Evolutionary conservation across 2,797 vertebrate genomes (phyloP).

Genomic region (Propithecus perrieri): DNA sequence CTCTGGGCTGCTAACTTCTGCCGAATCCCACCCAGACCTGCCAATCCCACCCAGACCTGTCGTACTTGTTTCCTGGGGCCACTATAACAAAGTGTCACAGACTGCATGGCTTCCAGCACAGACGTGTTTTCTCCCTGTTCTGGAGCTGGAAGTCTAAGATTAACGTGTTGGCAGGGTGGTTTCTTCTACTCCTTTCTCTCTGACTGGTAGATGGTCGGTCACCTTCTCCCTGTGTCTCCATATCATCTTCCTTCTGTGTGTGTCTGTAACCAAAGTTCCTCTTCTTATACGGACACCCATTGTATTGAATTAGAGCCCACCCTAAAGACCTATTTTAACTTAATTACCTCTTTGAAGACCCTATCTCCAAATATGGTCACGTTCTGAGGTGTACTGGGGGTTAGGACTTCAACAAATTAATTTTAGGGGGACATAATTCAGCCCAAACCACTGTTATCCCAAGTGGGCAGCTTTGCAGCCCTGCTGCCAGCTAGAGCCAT

Average conservation of each 20-base stretch:
- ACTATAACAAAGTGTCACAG: background rate
- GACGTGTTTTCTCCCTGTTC: background rate
- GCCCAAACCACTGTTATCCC: background rate
- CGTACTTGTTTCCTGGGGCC: background rate
- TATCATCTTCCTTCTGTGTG: background rate
- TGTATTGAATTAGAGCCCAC: background rate
- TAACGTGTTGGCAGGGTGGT: background rate
- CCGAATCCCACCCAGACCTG: background rate
- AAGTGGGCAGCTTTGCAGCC: background rate
- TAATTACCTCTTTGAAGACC: background rate
- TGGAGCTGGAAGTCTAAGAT: background rate
- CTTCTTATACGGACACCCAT: background rate
- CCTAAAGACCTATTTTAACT: background rate
- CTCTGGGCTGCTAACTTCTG: background rate
- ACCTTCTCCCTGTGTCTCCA: background rate
- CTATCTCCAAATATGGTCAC: background rate
- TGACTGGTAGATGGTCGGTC: background rate
- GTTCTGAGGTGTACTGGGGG: background rate
- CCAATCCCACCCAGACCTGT: background rate
- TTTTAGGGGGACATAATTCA: too few species aligned
- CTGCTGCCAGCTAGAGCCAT: background rate
- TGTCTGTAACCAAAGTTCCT: background rate
- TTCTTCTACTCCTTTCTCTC: background rate
- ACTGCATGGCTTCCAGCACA: background rate
- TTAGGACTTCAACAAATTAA: background rate